These are phyloP conservation scores for Pseudomyrmex flavicornis DNA, from an alignment of 1,140 invertebrate genomes.

Conservation along the genomic window DNA sequence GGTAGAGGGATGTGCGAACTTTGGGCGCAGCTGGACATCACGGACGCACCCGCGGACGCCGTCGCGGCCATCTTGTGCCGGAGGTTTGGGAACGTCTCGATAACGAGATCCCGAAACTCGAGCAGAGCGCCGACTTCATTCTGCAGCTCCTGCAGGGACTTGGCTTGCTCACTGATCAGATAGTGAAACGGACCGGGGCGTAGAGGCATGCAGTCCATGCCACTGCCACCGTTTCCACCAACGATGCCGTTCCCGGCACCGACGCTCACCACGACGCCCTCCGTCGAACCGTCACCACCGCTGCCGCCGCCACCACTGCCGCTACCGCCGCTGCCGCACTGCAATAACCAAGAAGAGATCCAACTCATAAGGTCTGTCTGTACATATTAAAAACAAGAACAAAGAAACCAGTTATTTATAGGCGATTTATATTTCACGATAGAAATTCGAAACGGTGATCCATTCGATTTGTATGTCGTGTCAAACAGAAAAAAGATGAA, in stretches of 20 bases:
- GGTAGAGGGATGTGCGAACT: conserved; percentile 79
- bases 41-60: conserved; percentile 81
- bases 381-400: neutral
- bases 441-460: no score
- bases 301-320: conserved; percentile 74
- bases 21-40: conserved; percentile 76
- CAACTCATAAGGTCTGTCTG: neutral
- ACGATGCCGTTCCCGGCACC: conserved; percentile 76
- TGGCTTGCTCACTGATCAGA: conserved; percentile 92
- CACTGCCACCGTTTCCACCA: conserved; percentile 84
- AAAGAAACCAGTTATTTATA: neutral
- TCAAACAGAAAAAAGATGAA: neutral
- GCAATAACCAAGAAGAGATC: conserved; percentile 70
- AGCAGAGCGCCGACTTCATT: conserved; percentile 95
- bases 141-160: conserved; percentile 93
- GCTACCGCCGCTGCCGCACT: conserved; percentile 79
- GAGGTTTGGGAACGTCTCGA: conserved; percentile 95
- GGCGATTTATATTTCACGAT: neutral
- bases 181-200: conserved; percentile 90
- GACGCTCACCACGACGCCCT: conserved; percentile 81
- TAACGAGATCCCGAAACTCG: conserved; percentile 95
- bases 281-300: conserved; percentile 77
- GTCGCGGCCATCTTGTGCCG: conserved; percentile 90
- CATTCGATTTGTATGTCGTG: no score
- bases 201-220: conserved; percentile 90